Evolutionary conservation across 2,113 vertebrate genomes (phyloP).

Genomic region (Nothobranchius kuhntae): DNA sequence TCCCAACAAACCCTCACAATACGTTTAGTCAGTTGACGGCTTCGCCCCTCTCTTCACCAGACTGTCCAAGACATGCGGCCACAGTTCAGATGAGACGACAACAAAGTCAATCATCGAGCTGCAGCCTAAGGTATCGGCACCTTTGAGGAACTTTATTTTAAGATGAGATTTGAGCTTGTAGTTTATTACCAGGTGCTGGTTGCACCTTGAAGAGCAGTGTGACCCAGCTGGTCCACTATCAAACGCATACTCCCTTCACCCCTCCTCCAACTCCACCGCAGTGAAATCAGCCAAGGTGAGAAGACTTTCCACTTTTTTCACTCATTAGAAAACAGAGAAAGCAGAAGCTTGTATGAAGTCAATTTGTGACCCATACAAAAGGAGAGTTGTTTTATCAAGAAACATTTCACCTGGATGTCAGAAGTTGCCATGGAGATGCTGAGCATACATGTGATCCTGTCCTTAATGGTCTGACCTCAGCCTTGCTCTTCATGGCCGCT

Average conservation of each 20-base stretch:
- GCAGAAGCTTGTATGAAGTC: conserved; percentile 25
- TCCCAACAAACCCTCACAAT: too few species aligned
- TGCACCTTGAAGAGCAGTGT: conserved; percentile 42
- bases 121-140: too few species aligned
- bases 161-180: conserved; percentile 1
- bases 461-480: conserved; percentile 65
- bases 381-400: conserved; percentile 54
- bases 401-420: conserved; percentile 64
- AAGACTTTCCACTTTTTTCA: conserved; percentile 25
- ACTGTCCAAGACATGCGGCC: too few species aligned
- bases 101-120: too few species aligned
- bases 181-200: conserved; percentile 4
- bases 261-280: conserved; percentile 27
- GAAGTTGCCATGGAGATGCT: conserved; percentile 68
- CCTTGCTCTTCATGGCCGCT: conserved; percentile 50
- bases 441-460: conserved; percentile 45
- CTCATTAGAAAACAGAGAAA: conserved; percentile 23
- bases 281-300: conserved; percentile 62
- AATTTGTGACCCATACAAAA: conserved; percentile 38
- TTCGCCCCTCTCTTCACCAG: too few species aligned
- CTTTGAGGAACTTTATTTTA: background rate
- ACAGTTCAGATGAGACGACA: too few species aligned
- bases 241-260: conserved; percentile 25
- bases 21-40: too few species aligned
- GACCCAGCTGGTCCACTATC: conserved; percentile 41